A percentile compares a stretch with the other conserved stretches of the same genome.
phyloP scores from a whole-genome alignment of 2,113 vertebrate genomes.

The Strix aluco region DNA sequence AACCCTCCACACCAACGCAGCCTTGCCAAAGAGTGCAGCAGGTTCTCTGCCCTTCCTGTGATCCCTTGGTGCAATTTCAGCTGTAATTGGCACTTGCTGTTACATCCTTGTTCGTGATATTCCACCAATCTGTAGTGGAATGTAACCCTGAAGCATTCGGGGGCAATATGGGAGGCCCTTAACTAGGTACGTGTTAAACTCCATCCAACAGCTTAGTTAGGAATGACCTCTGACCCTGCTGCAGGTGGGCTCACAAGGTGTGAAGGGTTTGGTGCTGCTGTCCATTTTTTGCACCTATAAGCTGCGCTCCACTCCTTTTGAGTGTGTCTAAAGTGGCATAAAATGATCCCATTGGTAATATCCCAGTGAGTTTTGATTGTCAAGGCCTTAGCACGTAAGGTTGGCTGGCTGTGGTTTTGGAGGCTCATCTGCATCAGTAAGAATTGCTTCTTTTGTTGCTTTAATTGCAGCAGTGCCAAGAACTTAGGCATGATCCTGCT shows the following conservation, averaged over 20 bases:
- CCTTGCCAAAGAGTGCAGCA: neutral
- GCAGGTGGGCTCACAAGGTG: neutral
- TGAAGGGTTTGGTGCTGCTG: neutral
- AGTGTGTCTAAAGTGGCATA: neutral
- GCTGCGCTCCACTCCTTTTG: neutral
- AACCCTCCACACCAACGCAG: neutral
- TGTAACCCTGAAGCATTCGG: neutral
- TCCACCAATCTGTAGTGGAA: neutral
- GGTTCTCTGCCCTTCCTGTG: neutral
- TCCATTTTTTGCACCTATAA: neutral
- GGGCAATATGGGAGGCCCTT: neutral
- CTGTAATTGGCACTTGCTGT: neutral
- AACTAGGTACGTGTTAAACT: neutral
- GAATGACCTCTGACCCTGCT: neutral
- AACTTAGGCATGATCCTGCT: neutral
- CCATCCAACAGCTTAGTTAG: neutral
- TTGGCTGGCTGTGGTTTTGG: neutral
- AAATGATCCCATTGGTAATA: neutral
- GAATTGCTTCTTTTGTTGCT: neutral
- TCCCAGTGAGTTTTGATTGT: neutral
- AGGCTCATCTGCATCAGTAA: neutral
- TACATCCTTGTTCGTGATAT: too few species aligned
- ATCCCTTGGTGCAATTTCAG: neutral
- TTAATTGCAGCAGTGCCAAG: neutral
- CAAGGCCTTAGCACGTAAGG: rapidly evolving